Evolutionary conservation across 2,888 invertebrate genomes (phyloP), one percentile per base, ranked within the genome.

Genomic region (Athalia circularis): DNA sequence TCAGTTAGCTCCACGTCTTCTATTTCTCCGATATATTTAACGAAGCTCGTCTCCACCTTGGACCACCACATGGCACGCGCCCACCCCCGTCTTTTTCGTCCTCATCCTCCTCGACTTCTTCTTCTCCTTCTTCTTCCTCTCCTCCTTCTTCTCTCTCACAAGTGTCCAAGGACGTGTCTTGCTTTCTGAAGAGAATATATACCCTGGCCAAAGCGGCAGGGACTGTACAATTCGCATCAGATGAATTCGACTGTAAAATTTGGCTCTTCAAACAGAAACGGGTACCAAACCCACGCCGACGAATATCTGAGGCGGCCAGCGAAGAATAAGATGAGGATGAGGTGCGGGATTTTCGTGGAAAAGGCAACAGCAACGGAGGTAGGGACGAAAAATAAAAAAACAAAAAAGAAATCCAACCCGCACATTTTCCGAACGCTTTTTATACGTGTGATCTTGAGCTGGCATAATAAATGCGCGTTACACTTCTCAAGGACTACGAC

Each of bases 161-260:
- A 68, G 68, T 68, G 68, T 72, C 72, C 59, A 9, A 72, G 72
- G 59, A 72, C 72, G 72, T 72, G 72, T 59, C 59, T 59, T 72
- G 72, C 72, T 13, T 72, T 52, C 67, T 57, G 50, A 65, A 75
- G 74, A 78, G 74, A 52, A 76, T 81, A 79, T 80, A 80, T 80
- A 83, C 81, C 83, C 82, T 83, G 80, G 82, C 82, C 80, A 81
- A 79, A 81, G 82, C 82, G 48, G 6, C 47, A 15, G 45, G 77
- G 50, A 80, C 83, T 82, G 84, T 83, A 83, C 84, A 85, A 86
- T 86, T 86, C 86, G 87, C 86, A 88, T 86, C 87, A 85, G 75
- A 85, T 86, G 87, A 84, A 86, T 86, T 87, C 88, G 88, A 88
- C 89, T 89, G 89, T 88, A 84, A 90, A 90, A 90, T 90, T 89